Conservation (phyloP, 2,113 vertebrate genomes). For the Electrona antarctica region DNA sequence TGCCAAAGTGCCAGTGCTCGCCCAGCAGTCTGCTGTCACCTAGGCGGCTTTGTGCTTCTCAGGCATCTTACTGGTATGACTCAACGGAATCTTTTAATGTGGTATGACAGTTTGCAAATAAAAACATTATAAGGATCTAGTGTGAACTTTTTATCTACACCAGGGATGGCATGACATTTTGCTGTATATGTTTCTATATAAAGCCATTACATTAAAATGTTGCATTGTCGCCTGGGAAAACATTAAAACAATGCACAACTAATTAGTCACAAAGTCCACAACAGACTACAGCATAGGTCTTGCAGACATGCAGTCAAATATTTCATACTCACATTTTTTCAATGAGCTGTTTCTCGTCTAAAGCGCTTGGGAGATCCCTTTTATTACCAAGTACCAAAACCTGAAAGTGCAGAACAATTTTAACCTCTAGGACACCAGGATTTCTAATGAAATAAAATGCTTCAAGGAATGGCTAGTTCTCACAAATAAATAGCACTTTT, state of each 20-base stretch:
- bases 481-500: too few species aligned
- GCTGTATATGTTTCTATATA: too few species aligned
- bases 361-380: slow-evolving; percentile 84
- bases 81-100: too few species aligned
- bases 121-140: too few species aligned
- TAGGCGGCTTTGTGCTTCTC: too few species aligned
- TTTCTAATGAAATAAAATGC: neutral
- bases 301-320: neutral
- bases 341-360: slow-evolving; percentile 92
- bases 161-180: too few species aligned
- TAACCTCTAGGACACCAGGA: slow-evolving; percentile 10
- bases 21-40: too few species aligned
- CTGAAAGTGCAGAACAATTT: slow-evolving; percentile 62
- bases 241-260: neutral
- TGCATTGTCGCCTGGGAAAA: neutral
- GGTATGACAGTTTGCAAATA: too few species aligned
- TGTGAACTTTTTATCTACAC: too few species aligned
- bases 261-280: neutral
- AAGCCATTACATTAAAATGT: too few species aligned
- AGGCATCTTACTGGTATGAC: too few species aligned
- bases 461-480: neutral
- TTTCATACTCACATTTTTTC: slow-evolving; percentile 86
- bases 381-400: slow-evolving; percentile 91
- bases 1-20: too few species aligned
- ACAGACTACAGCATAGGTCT: neutral